phyloP scores from a whole-genome alignment of 2,113 vertebrate genomes.

The Andinoacara biseriatus region DNA sequence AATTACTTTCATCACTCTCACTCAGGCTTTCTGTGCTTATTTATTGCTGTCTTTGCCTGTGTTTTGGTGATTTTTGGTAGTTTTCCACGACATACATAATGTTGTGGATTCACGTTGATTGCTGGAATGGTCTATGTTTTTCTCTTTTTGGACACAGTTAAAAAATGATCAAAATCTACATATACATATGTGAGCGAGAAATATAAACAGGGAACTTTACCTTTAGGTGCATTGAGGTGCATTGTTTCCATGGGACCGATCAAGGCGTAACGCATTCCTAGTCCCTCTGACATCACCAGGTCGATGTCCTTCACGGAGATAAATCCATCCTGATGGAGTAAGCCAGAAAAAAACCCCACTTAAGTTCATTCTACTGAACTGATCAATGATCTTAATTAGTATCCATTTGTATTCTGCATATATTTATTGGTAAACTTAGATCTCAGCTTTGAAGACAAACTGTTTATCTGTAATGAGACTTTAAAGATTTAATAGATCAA shows the following conservation, averaged over 20 bases:
- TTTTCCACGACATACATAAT: not conserved
- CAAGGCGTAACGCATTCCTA: constrained; percentile 96
- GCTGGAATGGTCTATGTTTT: too few relatives aligned
- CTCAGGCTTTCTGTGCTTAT: not conserved
- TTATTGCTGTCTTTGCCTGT: not conserved
- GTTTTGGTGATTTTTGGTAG: not conserved
- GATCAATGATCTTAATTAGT: not conserved
- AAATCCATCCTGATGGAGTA: constrained; percentile 85
- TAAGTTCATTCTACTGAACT: not conserved
- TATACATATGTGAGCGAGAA: not conserved
- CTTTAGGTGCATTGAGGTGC: constrained; percentile 92
- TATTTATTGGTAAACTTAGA: not conserved
- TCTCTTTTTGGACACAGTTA: not conserved
- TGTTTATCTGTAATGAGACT: not conserved
- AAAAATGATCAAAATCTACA: not conserved
- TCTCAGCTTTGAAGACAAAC: not conserved
- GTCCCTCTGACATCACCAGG: constrained; percentile 95
- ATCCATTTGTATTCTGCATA: not conserved
- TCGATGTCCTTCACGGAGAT: constrained; percentile 93
- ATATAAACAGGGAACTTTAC: constrained; percentile 49
- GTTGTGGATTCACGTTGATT: not conserved
- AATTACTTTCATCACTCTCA: not conserved
- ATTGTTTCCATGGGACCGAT: constrained; percentile 97
- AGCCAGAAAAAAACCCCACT: not conserved
- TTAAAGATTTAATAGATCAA: not conserved